Conservation (phyloP, 64 coral and sea anemone genomes). For the Dendronephthya gigantea region DNA sequence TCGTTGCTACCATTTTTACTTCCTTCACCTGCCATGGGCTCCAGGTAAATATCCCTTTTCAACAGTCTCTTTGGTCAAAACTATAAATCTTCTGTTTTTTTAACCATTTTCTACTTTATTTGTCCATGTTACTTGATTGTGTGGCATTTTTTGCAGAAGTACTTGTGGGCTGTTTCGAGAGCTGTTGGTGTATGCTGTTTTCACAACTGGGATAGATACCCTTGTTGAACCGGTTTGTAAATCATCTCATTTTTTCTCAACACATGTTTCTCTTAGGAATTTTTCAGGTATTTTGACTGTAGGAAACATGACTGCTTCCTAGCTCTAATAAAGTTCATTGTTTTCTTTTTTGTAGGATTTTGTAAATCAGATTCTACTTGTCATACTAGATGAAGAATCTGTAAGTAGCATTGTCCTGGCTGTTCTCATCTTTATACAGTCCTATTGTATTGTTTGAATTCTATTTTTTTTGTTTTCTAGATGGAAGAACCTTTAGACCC, state of each 20-base stretch:
- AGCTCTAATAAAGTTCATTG: too few species aligned
- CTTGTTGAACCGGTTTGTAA: background rate
- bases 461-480: background rate
- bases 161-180: background rate
- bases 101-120: background rate
- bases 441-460: background rate
- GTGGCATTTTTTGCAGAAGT: background rate
- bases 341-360: background rate
- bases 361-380: slow-evolving; percentile 3
- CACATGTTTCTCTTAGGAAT: background rate
- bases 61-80: too few species aligned
- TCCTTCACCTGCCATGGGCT: background rate
- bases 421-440: background rate
- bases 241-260: too few species aligned
- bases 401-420: background rate
- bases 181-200: background rate
- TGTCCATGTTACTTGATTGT: background rate
- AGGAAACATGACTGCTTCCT: too few species aligned
- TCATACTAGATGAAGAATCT: background rate
- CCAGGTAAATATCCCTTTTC: too few species aligned
- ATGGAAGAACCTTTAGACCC: slow-evolving; percentile 11
- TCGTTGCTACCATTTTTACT: background rate
- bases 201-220: background rate
- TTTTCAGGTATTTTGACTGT: background rate
- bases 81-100: too few species aligned